phyloP scores from a whole-genome alignment of 2,888 invertebrate genomes.

The Invenusta paracnida region DNA sequence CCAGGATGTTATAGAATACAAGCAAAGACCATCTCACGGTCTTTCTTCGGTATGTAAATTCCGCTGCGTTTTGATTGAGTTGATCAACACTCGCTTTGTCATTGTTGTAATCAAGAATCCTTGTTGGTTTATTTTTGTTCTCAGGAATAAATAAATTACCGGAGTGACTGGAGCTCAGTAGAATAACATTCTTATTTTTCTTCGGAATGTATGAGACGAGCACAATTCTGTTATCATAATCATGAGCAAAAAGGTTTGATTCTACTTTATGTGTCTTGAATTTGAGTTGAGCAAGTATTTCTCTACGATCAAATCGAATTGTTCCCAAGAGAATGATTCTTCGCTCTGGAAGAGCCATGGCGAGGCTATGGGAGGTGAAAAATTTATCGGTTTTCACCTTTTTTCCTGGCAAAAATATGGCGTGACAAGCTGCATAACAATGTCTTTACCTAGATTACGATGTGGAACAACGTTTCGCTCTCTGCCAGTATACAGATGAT shows the following conservation, averaged over 20 bases:
- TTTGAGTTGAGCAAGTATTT: neutral
- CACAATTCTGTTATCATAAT: slow-evolving; percentile 10
- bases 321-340: neutral
- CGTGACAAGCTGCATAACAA: neutral
- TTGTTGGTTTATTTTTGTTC: neutral
- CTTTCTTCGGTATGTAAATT: slow-evolving; percentile 21
- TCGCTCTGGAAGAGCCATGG: slow-evolving; percentile 19
- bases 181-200: slow-evolving; percentile 8
- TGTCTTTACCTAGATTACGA: slow-evolving; percentile 9
- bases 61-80: neutral
- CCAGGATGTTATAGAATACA: slow-evolving; percentile 18
- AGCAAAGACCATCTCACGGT: slow-evolving; percentile 1
- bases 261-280: slow-evolving; percentile 4
- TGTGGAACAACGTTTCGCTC: neutral
- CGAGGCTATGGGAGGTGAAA: neutral
- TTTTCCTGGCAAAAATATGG: slow-evolving; percentile 8
- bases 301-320: neutral
- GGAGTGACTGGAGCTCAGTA: slow-evolving; percentile 14
- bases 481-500: slow-evolving; percentile 17
- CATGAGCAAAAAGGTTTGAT: neutral
- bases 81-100: slow-evolving; percentile 20
- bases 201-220: slow-evolving; percentile 12
- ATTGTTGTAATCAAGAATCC: slow-evolving; percentile 11
- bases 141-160: neutral
- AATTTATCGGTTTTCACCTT: neutral